These are phyloP conservation scores for Brachionichthys hirsutus DNA, from an alignment of 2,113 vertebrate species.

Conservation along the genomic window DNA sequence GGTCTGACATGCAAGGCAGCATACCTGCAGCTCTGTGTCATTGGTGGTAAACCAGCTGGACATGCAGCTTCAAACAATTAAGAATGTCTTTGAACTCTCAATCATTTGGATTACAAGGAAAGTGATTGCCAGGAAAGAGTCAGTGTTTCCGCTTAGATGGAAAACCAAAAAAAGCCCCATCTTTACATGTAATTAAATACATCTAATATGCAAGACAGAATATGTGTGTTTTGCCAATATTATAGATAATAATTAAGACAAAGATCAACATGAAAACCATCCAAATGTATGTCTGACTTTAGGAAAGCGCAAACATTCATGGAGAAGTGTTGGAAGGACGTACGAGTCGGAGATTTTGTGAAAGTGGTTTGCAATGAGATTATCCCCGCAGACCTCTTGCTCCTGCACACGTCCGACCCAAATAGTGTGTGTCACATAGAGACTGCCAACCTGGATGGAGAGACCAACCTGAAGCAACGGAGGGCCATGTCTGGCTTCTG, in stretches of 20 bases:
- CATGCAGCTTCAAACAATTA: slow-evolving; percentile 7
- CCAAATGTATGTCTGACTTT: slow-evolving; percentile 18
- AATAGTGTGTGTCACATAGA: slow-evolving; percentile 87
- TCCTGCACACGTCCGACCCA: slow-evolving; percentile 87
- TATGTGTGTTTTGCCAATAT: background rate
- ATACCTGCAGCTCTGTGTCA: slow-evolving; percentile 57
- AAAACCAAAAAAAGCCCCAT: too few relatives aligned
- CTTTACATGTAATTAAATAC: too few relatives aligned
- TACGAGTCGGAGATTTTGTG: slow-evolving; percentile 90
- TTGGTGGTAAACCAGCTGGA: slow-evolving; percentile 11
- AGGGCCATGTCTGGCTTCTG: slow-evolving; percentile 61
- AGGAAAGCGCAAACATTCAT: slow-evolving; percentile 80
- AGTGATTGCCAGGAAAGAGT: too few relatives aligned
- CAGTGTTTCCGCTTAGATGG: too few relatives aligned
- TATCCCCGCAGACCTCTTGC: slow-evolving; percentile 90
- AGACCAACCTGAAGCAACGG: slow-evolving; percentile 95
- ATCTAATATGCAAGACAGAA: background rate
- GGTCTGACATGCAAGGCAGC: slow-evolving; percentile 63
- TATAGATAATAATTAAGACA: slow-evolving; percentile 15
- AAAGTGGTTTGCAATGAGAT: slow-evolving; percentile 87
- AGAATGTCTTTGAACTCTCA: background rate
- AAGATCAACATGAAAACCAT: background rate
- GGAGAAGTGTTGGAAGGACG: slow-evolving; percentile 87
- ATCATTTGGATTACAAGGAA: too few relatives aligned
- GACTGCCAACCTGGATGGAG: slow-evolving; percentile 90